Conservation (phyloP, 2,888 invertebrate genomes). For the Gortyna flavago region DNA sequence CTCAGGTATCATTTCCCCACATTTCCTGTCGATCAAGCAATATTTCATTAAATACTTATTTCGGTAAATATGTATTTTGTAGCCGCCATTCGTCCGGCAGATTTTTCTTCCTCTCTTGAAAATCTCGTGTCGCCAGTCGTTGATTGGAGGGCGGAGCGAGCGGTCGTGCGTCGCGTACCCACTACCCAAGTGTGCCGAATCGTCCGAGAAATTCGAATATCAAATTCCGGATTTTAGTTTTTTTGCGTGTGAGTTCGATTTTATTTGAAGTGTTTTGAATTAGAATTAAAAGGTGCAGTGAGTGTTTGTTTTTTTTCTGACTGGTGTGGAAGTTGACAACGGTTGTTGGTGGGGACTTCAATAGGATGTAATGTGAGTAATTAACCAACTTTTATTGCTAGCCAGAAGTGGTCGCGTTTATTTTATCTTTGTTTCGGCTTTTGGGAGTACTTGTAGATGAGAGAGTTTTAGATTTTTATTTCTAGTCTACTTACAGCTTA, state of each 20-base stretch:
- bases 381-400: conserved; percentile 54
- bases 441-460: not conserved
- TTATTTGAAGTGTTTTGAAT: conserved; percentile 44
- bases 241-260: conserved; percentile 30
- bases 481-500: not conserved
- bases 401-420: conserved; percentile 27
- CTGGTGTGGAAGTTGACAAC: conserved; percentile 40
- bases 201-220: conserved; percentile 49
- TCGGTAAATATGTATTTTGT: conserved; percentile 67
- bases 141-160: conserved; percentile 51
- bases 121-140: conserved; percentile 57
- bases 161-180: conserved; percentile 49
- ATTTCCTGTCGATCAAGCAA: conserved; percentile 64
- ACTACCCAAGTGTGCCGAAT: conserved; percentile 43
- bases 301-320: conserved; percentile 46
- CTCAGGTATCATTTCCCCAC: conserved; percentile 50
- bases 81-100: conserved; percentile 20
- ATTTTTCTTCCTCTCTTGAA: conserved; percentile 57
- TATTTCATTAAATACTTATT: conserved; percentile 68
- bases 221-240: conserved; percentile 22
- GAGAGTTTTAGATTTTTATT: conserved; percentile 1
- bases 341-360: conserved; percentile 25
- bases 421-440: conserved; percentile 26
- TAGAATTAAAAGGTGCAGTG: conserved; percentile 53
- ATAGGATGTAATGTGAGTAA: conserved; percentile 65